These are phyloP conservation scores for Sebastes fasciatus DNA, from an alignment of 2,113 vertebrate genomes.

Conservation along the genomic window DNA sequence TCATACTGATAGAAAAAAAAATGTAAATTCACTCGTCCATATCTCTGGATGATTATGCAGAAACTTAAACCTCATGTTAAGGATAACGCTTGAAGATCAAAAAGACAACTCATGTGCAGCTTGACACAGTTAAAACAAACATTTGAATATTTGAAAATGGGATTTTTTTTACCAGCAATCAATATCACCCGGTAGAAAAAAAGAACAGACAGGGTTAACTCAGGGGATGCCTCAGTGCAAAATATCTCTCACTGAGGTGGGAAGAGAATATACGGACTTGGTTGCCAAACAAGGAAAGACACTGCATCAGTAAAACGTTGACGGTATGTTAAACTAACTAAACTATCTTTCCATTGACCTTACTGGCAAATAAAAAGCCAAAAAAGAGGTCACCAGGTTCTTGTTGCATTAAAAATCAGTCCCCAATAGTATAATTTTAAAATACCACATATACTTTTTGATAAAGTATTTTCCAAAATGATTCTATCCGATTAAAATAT, in stretches of 20 bases:
- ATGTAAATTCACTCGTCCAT: not conserved
- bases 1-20: not conserved
- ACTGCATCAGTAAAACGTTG: not conserved
- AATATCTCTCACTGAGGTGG: constrained; percentile 5
- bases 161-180: constrained; percentile 8
- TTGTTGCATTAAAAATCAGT: constrained; percentile 13
- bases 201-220: constrained; percentile 1
- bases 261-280: constrained; percentile 4
- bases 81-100: constrained; percentile 28
- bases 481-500: not conserved
- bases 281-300: not conserved
- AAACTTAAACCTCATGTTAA: constrained; percentile 6
- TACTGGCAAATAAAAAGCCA: not conserved
- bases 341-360: not conserved
- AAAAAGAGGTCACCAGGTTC: not conserved
- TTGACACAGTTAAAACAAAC: constrained; percentile 21
- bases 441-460: constrained; percentile 7
- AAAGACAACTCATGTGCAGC: constrained; percentile 13
- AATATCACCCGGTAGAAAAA: not conserved
- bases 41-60: not conserved
- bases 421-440: not conserved
- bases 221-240: constrained; percentile 1
- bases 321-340: not conserved
- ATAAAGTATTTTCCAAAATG: constrained; percentile 9
- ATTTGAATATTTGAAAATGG: not conserved